Base-by-base conservation (phyloP, 2,888 invertebrate genomes). In the Perizoma flavofasciatum region DNA sequence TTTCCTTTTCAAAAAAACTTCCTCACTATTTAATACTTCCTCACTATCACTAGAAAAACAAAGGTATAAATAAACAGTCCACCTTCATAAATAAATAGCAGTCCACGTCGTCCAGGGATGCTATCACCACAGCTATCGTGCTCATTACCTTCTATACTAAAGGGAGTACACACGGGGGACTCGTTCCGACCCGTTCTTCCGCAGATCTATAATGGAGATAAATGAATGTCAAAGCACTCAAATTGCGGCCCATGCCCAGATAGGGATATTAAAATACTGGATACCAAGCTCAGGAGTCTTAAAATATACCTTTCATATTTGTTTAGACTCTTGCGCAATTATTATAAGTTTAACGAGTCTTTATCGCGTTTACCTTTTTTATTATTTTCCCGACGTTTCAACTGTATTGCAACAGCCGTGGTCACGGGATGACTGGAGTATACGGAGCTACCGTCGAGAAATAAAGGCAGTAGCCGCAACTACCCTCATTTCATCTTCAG, bases 201-300 rank as follows among this genome's bases (percentile, higher is more conserved):
- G 67, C 79, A 85, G 83, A 86, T 86, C 83, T 83, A 73, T 86
- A 89, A 92, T 89, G 82, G 86, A 89, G 89, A 91, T 88, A 89
- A 89, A 92, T 90, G 86, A 84, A 86, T 86, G 89, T 86, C 89
- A 89, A 88, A 88, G 84, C 79, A 82, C 83, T 86, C 81, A 84
- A 86, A 88, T 82, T 81, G 82, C 81, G 62, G 58, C 72, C 71
- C 72, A 73, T 71, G 68, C 45, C 39, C 41, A 4, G 51, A 44
- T 49, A 45, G 51, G 49, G 48, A 10, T n/a, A 33, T 11, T 45
- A 10, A 33, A 8, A 8, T 2, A 40, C 62, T 62, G 58, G 62
- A 62, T 6, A 4, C 5, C 10, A 47, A 35, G 9, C 9, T 41
- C 8, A 9, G 9, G 41, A 41, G n/a, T 7, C 6, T 6, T 37